phyloP scores from a whole-genome alignment of 1,140 invertebrate species.

The Phymorhynchus buccinoides region DNA sequence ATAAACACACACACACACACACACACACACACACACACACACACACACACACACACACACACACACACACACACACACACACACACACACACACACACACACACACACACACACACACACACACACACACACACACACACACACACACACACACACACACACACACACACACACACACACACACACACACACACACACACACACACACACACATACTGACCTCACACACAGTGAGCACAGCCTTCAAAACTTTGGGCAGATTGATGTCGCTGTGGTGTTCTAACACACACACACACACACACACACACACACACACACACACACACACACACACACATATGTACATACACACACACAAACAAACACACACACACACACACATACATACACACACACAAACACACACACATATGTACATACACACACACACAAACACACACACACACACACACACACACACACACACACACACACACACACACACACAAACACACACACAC shows the following conservation, averaged over 20 bases:
- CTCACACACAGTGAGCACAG: conserved; percentile 61
- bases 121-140: no score
- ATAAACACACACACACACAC: no score
- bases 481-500: no score
- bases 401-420: background rate
- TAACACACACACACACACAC: no score
- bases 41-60: no score
- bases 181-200: no score
- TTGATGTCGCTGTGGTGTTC: conserved; percentile 54
- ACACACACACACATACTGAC: conserved; percentile 44
- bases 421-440: background rate
- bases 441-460: background rate
- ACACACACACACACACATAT: background rate
- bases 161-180: background rate
- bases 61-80: background rate
- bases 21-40: no score
- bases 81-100: conserved; percentile 8
- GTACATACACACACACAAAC: background rate
- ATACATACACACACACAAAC: background rate
- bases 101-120: no score
- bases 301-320: conserved; percentile 39
- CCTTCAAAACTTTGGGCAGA: conserved; percentile 58
- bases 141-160: no score
- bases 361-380: background rate
- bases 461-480: background rate